Percentiles rank a stretch among this genome's conserved stretches.
These are phyloP conservation scores for Campylomormyrus numenius DNA, from an alignment of 2,113 vertebrate genomes.

Conservation along the genomic window DNA sequence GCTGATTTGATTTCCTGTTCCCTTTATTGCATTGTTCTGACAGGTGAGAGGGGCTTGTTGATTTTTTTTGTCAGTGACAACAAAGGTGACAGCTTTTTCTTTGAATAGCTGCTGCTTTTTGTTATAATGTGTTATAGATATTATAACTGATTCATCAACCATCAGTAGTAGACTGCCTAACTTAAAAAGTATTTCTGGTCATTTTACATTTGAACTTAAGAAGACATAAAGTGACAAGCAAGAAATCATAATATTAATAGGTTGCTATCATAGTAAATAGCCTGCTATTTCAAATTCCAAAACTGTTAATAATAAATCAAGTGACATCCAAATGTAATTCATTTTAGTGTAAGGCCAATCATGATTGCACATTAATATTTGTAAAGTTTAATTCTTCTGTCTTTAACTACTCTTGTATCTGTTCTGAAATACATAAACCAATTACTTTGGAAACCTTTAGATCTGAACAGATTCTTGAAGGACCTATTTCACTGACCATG, in stretches of 20 bases:
- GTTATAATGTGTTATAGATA: conserved; percentile 8
- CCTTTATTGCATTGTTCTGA: conserved; percentile 23
- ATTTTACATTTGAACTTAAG: not conserved
- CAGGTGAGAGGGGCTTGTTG: conserved; percentile 18
- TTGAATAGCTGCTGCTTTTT: conserved; percentile 40
- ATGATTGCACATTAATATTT: not conserved
- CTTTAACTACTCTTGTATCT: not conserved
- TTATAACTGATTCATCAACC: conserved; percentile 11
- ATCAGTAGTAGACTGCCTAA: not conserved
- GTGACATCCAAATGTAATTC: not conserved
- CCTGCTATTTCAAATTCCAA: not conserved
- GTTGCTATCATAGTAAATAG: not conserved
- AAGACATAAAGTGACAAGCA: not conserved
- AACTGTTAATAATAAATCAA: not conserved
- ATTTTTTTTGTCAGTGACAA: conserved; percentile 12
- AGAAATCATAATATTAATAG: not conserved
- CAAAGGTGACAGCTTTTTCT: conserved; percentile 22
- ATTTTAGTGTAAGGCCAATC: not conserved
- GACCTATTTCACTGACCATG: not conserved
- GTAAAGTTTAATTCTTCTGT: not conserved
- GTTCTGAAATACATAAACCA: not conserved
- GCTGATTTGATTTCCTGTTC: conserved; percentile 47
- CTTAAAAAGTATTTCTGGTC: not conserved
- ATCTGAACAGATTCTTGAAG: not conserved
- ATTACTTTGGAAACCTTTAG: not conserved